A percentile compares a stretch with the other conserved stretches of the same genome.
These are phyloP conservation scores for Acleris cristana DNA, from an alignment of 2,888 invertebrate genomes.

Conservation along the genomic window DNA sequence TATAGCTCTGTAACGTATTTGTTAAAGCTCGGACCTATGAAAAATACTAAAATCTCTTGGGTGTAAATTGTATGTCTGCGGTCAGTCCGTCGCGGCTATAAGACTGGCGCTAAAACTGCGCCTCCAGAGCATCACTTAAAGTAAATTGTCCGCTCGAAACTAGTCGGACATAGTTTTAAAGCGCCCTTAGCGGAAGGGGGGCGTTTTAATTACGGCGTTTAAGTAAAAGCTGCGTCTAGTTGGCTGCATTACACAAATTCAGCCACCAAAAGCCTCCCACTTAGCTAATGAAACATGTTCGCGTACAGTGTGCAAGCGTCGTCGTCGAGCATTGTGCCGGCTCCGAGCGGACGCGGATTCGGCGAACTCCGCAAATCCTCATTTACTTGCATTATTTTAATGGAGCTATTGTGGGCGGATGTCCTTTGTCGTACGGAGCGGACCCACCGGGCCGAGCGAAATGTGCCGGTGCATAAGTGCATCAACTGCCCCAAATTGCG, in stretches of 20 bases:
- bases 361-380: conserved; percentile 80
- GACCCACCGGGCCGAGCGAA: conserved; percentile 69
- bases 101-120: conserved; percentile 21
- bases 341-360: conserved; percentile 66
- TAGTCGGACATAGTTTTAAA: conserved; percentile 79
- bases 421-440: conserved; percentile 75
- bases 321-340: conserved; percentile 59
- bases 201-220: conserved; percentile 82
- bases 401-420: conserved; percentile 82
- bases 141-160: conserved; percentile 78
- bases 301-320: conserved; percentile 79
- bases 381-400: conserved; percentile 85
- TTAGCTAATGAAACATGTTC: conserved; percentile 85
- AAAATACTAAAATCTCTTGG: too few species aligned
- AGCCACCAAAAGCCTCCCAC: conserved; percentile 84
- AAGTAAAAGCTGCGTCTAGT: conserved; percentile 79
- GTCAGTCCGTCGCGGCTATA: not conserved
- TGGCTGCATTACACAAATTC: conserved; percentile 82
- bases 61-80: not conserved
- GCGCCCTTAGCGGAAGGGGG: conserved; percentile 72
- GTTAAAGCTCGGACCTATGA: not conserved
- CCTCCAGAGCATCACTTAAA: conserved; percentile 68
- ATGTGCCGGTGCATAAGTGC: conserved; percentile 78
- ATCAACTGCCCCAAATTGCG: conserved; percentile 72
- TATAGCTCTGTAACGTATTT: too few species aligned